Percentiles rank a stretch among this genome's conserved stretches.
Conservation (phyloP, 2,888 invertebrate genomes). For the Mythimna pallens region DNA sequence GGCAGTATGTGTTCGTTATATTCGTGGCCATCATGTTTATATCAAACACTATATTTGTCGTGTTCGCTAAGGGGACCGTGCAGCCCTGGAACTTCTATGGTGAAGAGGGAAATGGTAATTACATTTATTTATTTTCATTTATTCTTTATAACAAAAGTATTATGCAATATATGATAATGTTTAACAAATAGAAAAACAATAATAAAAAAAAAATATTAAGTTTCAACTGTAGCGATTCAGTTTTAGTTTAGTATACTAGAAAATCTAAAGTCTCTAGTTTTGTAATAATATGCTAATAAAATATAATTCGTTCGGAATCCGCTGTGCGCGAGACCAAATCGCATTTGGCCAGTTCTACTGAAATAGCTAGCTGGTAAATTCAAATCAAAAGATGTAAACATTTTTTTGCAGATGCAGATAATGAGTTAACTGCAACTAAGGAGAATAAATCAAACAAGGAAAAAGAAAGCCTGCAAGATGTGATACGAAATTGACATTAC, state of each 20-base stretch:
- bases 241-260: no score
- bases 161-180: no score
- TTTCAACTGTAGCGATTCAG: no score
- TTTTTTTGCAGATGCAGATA: slow-evolving; percentile 30
- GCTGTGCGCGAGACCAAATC: no score
- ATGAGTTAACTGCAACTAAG: slow-evolving; percentile 4
- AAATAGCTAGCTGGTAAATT: not conserved
- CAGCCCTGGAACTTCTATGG: slow-evolving; percentile 93
- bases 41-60: slow-evolving; percentile 92
- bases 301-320: no score
- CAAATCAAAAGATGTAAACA: not conserved
- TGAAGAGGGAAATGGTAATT: slow-evolving; percentile 67
- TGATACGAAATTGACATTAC: slow-evolving; percentile 29
- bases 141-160: no score
- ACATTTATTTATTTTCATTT: not conserved
- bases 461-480: slow-evolving; percentile 18
- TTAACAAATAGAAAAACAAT: no score
- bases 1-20: slow-evolving; percentile 93
- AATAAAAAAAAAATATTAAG: no score
- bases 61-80: slow-evolving; percentile 92
- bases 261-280: no score
- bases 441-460: slow-evolving; percentile 24
- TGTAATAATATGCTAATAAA: no score
- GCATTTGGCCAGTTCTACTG: no score
- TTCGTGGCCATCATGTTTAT: slow-evolving; percentile 86